These are phyloP conservation scores for Xerus inauris DNA, from an alignment of 2,113 vertebrate genomes.

Conservation along the genomic window DNA sequence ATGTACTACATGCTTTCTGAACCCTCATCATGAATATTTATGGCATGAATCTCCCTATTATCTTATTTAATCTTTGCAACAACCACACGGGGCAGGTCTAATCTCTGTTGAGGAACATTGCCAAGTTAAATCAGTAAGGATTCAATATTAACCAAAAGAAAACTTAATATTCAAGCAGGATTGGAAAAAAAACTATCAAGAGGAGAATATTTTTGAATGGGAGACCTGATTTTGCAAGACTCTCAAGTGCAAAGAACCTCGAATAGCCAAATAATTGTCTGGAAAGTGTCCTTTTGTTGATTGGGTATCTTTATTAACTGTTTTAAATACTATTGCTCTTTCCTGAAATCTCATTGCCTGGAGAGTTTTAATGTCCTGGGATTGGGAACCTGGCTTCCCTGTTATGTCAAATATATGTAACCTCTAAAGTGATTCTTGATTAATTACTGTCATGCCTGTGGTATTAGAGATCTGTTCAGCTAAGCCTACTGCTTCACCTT, in stretches of 20 bases:
- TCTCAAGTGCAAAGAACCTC: neutral
- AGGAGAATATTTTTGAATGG: conserved; percentile 7
- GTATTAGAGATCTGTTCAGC: neutral
- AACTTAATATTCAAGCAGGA: neutral
- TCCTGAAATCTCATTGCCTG: neutral
- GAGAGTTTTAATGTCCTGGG: neutral
- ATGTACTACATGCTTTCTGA: neutral
- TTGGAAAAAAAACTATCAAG: neutral
- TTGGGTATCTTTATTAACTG: neutral
- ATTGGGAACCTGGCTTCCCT: neutral
- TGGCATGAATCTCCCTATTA: neutral
- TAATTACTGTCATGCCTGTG: neutral
- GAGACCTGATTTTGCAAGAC: conserved; percentile 27
- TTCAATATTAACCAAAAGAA: conserved; percentile 18
- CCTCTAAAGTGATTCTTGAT: neutral
- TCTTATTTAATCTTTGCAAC: conserved; percentile 57
- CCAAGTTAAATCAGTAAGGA: neutral
- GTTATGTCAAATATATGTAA: neutral
- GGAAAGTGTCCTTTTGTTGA: neutral
- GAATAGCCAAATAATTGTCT: neutral
- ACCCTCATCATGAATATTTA: conserved; percentile 45
- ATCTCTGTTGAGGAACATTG: conserved; percentile 57
- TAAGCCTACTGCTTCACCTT: neutral
- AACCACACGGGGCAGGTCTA: neutral
- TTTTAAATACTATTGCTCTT: neutral